A percentile compares a stretch with the other conserved stretches of the same genome.
Evolutionary conservation across 2,113 vertebrate genomes (phyloP).

Genomic region (Heliornis fulica): DNA sequence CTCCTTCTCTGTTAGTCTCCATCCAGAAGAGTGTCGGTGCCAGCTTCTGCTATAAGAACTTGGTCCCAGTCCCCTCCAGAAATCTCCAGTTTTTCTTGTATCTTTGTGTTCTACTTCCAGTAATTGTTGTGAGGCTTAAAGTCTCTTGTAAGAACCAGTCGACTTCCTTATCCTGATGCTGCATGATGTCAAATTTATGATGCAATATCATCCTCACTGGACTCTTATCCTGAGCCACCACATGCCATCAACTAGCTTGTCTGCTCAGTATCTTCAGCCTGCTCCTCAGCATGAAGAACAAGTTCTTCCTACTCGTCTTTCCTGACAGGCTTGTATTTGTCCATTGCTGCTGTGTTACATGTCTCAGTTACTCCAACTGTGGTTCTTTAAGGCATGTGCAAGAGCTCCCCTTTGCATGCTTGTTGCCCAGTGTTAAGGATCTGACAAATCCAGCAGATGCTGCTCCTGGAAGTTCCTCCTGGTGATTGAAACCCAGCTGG

Average conservation of each 20-base stretch:
- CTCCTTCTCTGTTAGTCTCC: neutral
- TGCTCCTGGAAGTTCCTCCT: neutral
- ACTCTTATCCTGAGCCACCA: neutral
- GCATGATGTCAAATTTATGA: neutral
- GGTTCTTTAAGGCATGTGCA: neutral
- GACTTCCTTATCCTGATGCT: neutral
- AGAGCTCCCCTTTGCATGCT: neutral
- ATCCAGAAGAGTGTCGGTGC: neutral
- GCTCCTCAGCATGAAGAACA: neutral
- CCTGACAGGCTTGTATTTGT: neutral
- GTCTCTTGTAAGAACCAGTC: neutral
- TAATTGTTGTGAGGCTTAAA: neutral
- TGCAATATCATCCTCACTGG: neutral
- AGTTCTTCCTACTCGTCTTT: neutral
- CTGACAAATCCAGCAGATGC: neutral
- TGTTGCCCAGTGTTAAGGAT: neutral
- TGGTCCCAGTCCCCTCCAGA: neutral
- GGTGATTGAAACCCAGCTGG: neutral
- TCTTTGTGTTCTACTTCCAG: neutral
- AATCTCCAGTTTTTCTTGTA: neutral
- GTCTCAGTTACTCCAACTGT: neutral
- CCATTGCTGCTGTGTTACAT: neutral
- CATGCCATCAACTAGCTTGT: neutral
- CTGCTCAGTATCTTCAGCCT: neutral
- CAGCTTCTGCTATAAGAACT: too few relatives aligned